Evolutionary conservation across 2,113 vertebrate genomes (phyloP).

Genomic region (Collichthys lucidus): DNA sequence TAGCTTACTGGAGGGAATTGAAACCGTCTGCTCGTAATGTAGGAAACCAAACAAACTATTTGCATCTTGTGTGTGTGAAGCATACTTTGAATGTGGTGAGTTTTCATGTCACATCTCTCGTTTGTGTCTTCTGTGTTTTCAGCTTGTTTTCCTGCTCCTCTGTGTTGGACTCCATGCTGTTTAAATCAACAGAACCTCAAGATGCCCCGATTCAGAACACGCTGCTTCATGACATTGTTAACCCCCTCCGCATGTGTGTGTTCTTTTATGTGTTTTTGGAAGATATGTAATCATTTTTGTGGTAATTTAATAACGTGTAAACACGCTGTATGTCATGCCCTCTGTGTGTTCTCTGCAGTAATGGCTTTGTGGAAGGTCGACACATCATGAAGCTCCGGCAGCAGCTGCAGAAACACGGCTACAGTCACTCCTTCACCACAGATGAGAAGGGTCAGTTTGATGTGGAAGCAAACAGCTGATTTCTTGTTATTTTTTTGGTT

Average conservation of each 20-base stretch:
- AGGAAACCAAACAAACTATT: neutral
- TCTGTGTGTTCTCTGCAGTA: slow-evolving; percentile 68
- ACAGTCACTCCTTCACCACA: slow-evolving; percentile 88
- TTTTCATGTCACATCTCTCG: too few relatives aligned
- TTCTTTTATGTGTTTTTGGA: neutral
- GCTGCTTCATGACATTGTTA: slow-evolving; percentile 88
- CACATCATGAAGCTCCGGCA: slow-evolving; percentile 90
- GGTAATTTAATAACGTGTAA: neutral
- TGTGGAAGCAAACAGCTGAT: neutral
- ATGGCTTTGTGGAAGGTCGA: slow-evolving; percentile 85
- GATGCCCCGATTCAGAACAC: slow-evolving; percentile 86
- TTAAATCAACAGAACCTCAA: slow-evolving; percentile 79
- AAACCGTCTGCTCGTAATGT: neutral
- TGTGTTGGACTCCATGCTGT: slow-evolving; percentile 90
- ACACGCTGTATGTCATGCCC: neutral
- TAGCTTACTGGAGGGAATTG: neutral
- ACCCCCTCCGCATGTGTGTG: slow-evolving; percentile 87
- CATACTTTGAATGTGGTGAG: too few relatives aligned
- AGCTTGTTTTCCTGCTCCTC: slow-evolving; percentile 93
- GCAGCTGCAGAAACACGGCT: slow-evolving; percentile 87
- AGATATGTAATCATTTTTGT: neutral
- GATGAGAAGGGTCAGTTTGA: slow-evolving; percentile 88
- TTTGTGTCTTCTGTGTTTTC: slow-evolving; percentile 4
- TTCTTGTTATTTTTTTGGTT: neutral
- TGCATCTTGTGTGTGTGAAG: neutral